Base-by-base conservation (phyloP, 1,140 invertebrate genomes). In the Drosophila parabipectinata region DNA sequence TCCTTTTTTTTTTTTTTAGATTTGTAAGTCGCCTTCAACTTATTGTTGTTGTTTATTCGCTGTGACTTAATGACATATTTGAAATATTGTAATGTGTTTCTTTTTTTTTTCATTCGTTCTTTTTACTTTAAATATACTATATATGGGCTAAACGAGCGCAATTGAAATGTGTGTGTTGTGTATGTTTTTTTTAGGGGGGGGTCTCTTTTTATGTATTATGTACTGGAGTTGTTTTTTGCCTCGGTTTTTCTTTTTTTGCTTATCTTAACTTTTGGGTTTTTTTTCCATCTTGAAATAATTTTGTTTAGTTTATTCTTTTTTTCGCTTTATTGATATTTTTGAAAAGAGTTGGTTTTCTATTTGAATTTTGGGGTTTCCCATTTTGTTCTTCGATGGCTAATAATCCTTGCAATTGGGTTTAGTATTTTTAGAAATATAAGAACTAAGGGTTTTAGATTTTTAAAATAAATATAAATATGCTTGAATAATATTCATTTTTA, bases 291-390 rank as follows among this genome's bases (percentile, higher is more conserved):
- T 74, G 77, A 64, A 84, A 83, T 79, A 71, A 75, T 61, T 52
- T 62, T 79, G 52, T 50, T 67, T 44, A n/a, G 10, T 14, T 18
- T 44, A 15, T 64, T 62, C 47, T 83, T 37, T 87, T 18, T 18
- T 18, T 18, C 18, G 87, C 83, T 83, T 87, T 87, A 88, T 88
- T 88, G 83, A 88, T 88, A 88, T 88, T 79, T 90, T 79, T 90
- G 78, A 79, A 80, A 87, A 90, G 79, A 90, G 83, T 81, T 87
- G 26, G 26, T 87, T 87, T 66, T 82, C 84, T 87, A 87, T 76
- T 77, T 87, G 48, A 76, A 79, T 82, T 84, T 73, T 61, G 37
- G 15, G 7, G 7, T 51, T 77, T 64, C 45, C 57, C 52, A n/a
- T 51, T 72, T 60, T 61, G 6, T 52, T 61, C 32, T 47, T 47